Conservation (phyloP, 2,113 vertebrate species). For the Lampris incognitus region DNA sequence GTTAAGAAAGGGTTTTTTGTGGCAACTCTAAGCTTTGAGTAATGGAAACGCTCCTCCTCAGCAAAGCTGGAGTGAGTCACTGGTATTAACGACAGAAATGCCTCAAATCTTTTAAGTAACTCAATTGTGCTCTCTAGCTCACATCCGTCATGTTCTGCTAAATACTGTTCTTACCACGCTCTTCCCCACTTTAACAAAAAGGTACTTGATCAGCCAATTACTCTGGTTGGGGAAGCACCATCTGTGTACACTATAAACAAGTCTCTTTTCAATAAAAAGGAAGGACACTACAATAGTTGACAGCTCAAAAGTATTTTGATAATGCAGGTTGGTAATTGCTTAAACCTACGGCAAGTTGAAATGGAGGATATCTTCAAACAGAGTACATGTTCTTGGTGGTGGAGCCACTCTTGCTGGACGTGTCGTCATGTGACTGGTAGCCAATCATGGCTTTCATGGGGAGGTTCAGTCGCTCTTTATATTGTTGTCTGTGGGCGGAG, state of each 20-base stretch:
- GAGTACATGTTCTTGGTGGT: constrained; percentile 88
- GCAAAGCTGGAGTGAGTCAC: constrained; percentile 57
- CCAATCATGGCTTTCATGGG: constrained; percentile 81
- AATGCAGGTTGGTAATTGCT: constrained; percentile 80
- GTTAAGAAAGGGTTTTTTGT: constrained; percentile 43
- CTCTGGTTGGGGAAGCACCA: constrained; percentile 24
- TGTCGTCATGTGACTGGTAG: constrained; percentile 88
- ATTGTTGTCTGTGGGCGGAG: constrained; percentile 75
- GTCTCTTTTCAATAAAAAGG: constrained; percentile 75
- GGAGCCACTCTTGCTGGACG: constrained; percentile 88
- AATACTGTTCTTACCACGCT: neutral
- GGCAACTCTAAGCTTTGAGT: constrained; percentile 57
- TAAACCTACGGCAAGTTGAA: constrained; percentile 82
- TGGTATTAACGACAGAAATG: constrained; percentile 63
- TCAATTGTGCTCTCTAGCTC: constrained; percentile 58
- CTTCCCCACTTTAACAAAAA: constrained; percentile 7
- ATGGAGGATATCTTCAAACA: constrained; percentile 76
- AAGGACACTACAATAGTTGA: constrained; percentile 83
- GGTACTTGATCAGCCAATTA: constrained; percentile 4
- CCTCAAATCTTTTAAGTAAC: constrained; percentile 65
- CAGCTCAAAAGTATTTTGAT: constrained; percentile 78
- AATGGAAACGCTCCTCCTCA: constrained; percentile 48
- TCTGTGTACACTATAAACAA: constrained; percentile 60
- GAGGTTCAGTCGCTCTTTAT: constrained; percentile 85
- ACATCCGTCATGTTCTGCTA: constrained; percentile 41